Conservation (phyloP, 2,888 invertebrate species). For the Germaria angustata region DNA sequence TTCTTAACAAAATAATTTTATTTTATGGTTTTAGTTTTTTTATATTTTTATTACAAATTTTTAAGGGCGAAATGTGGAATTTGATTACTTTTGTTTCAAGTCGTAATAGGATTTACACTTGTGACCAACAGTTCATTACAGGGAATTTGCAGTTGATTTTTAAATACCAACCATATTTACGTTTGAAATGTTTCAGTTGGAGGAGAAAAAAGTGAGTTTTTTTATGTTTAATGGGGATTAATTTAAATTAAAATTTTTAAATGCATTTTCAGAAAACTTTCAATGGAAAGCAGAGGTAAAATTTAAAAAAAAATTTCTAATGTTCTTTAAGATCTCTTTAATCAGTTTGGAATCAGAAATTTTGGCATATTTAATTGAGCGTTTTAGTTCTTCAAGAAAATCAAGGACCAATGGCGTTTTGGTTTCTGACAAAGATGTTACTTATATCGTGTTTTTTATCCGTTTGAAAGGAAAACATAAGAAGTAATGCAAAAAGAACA, state of each 20-base stretch:
- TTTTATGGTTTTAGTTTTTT: conserved; percentile 49
- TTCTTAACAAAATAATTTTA: conserved; percentile 46
- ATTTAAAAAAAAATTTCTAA: no score
- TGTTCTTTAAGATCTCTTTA: no score
- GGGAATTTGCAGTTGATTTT: conserved; percentile 76
- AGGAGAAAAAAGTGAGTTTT: background rate
- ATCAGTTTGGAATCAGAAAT: no score
- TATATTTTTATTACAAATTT: background rate
- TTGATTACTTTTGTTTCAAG: conserved; percentile 40
- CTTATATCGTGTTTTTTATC: no score
- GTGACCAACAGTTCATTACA: conserved; percentile 77
- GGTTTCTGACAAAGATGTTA: no score
- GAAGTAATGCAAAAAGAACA: no score
- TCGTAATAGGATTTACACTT: conserved; percentile 70
- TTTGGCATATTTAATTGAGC: no score
- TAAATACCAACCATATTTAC: background rate
- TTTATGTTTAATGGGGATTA: background rate
- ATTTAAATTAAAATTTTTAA: conserved; percentile 1
- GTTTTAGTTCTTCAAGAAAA: no score
- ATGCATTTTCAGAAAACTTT: no score
- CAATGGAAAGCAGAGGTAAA: no score
- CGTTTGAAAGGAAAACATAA: no score
- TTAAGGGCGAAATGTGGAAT: conserved; percentile 26
- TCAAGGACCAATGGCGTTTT: no score
- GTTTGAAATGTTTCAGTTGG: background rate